These are phyloP conservation scores for Dysidea cf. avara DNA, from an alignment of 37 sponge, comb jelly and placozoan genomes.

Conservation along the genomic window DNA sequence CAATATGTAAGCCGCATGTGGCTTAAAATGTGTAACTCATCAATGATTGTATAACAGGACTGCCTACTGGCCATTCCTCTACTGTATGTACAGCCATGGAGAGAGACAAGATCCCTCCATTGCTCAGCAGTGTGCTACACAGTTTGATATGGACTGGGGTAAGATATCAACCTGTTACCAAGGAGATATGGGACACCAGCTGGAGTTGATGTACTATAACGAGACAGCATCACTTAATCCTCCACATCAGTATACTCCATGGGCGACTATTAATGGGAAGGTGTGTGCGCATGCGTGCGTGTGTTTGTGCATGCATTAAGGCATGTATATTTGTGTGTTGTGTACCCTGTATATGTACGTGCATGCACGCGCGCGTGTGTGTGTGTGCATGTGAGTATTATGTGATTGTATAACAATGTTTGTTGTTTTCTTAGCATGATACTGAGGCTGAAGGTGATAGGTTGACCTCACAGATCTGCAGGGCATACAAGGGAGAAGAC, in stretches of 20 bases:
- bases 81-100: conserved; percentile 48
- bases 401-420: not conserved
- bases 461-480: conserved; percentile 55
- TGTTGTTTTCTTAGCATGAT: conserved; percentile 50
- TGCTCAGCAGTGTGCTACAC: conserved; percentile 57
- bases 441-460: conserved; percentile 54
- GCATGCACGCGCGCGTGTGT: not conserved
- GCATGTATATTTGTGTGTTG: no score
- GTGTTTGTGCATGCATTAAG: not conserved
- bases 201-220: conserved; percentile 57
- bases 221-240: conserved; percentile 68
- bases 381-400: not conserved
- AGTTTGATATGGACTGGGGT: conserved; percentile 48
- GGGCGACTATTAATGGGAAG: conserved; percentile 86
- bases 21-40: not conserved
- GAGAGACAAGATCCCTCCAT: conserved; percentile 22
- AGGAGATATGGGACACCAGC: conserved; percentile 55
- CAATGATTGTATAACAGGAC: conserved; percentile 20
- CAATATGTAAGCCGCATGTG: conserved; percentile 26
- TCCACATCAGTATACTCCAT: conserved; percentile 83
- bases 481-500: conserved; percentile 62
- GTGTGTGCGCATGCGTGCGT: conserved; percentile 12
- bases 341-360: no score
- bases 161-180: conserved; percentile 40
- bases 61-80: conserved; percentile 72